Evolutionary conservation across 2,797 vertebrate species (phyloP), one percentile per base, ranked within the genome.

Genomic region (Chromobotia macracanthus): DNA sequence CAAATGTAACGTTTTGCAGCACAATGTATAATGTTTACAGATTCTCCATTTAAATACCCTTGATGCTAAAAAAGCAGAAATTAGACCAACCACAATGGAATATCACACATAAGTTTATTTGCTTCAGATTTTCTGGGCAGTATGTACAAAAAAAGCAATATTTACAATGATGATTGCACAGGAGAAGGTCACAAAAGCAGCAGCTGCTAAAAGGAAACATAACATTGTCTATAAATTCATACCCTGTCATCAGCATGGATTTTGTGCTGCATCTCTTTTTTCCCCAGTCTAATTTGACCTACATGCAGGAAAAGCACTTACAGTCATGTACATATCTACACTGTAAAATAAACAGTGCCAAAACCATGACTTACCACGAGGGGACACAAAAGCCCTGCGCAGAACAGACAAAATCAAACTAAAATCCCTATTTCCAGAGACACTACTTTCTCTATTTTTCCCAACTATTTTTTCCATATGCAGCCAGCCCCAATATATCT

Each of bases 121-220:
- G 56, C 73, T 82, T 75, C 23, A 68, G 72, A 44, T 56, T 73
- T 74, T 77, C 69, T 72, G 80, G 77, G 69, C 82, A 78, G 64
- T 72, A 44, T 72, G 75, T 86, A 77, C 83, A 86, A 83, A 85
- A 85, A 82, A 72, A 83, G 38, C 82, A 25, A 50, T 84, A 84
- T 86, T 84, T 86, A 86, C 84, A 86, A 65, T 63, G 38, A 72
- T 75, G 55, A 80, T 66, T 68, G 41, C 77, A 84, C 72, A 76
- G 70, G 80, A 79, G 66, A 38, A 78, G 50, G 53, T 75, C 71
- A 84, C 80, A 73, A 31, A 65, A 76, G 79, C 72, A 80, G 76
- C 72, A 76, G 9, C 64, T 72, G 44, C 31, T 53, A 51, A 79
- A 61, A 74, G 51, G 16, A 84, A 65, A 64, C 48, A 28, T 72